These are phyloP conservation scores for Morpho helenor DNA, from an alignment of 2,888 invertebrate genomes.

Conservation along the genomic window DNA sequence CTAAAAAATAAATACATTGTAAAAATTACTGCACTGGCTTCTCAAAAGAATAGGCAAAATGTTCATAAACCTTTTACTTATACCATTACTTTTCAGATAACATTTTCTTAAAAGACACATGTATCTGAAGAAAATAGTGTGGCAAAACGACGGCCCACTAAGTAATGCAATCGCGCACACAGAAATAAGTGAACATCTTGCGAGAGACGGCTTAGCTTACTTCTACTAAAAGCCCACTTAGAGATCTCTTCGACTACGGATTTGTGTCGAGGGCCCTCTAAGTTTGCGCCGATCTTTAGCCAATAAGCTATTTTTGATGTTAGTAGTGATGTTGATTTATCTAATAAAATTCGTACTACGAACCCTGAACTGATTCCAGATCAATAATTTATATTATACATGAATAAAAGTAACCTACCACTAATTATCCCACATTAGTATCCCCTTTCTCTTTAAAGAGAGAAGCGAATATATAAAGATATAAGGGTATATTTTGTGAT, in stretches of 20 bases:
- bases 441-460: no score
- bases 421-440: no score
- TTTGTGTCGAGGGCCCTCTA: constrained; percentile 65
- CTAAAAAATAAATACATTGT: no score
- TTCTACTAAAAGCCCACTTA: constrained; percentile 77
- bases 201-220: constrained; percentile 72
- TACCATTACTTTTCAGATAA: constrained; percentile 1
- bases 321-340: constrained; percentile 32
- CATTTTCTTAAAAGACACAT: constrained; percentile 17
- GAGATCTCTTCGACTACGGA: constrained; percentile 69
- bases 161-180: constrained; percentile 59
- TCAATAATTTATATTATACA: no score
- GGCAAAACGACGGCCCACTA: constrained; percentile 31
- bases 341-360: constrained; percentile 17
- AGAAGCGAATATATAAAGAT: no score
- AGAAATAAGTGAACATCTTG: constrained; percentile 70
- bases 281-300: constrained; percentile 60
- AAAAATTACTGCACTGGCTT: no score
- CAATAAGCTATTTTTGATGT: constrained; percentile 62
- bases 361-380: neutral
- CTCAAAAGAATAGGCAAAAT: no score
- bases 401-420: no score
- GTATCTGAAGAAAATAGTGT: constrained; percentile 25
- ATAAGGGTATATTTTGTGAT: no score
- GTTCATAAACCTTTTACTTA: neutral